Base-by-base conservation (phyloP, 1,140 invertebrate genomes). In the Neotoxoptera formosana region DNA sequence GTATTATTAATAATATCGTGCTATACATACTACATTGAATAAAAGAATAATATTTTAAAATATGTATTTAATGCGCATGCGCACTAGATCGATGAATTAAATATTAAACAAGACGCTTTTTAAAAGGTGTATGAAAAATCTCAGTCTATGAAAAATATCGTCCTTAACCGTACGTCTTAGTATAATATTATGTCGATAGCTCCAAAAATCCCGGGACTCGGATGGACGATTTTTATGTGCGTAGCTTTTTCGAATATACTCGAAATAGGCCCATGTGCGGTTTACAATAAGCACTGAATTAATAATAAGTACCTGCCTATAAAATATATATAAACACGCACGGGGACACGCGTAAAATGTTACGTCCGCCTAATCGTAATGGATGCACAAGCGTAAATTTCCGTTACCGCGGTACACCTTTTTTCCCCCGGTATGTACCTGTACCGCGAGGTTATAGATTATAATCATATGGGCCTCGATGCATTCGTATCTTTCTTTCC, bases 351-450 rank as follows among this genome's bases (percentile, higher is more conserved):
- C 21, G 11, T 41, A 45, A 84, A 41, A 84, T 84, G 83, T 34
- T n/a, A 76, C 60, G 60, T 84, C 41, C 83, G 23, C 41, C 23
- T 84, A 84, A 84, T 84, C 45, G 83, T 84, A 84, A 84, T 84
- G 36, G 83, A 84, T 84, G 83, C 34, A 45, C 34, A 17, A 7
- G 36, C 83, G 83, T 84, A 84, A 84, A 84, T 84, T 84, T 41
- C 21, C 41, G 45, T 84, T 84, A 84, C 83, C 36, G 23, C 36
- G 23, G 36, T 84, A 41, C 30, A 84, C 23, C 83, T 41, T 84
- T 84, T 84, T 84, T 84, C 45, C n/a, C n/a, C n/a, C 23, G 21
- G 41, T 41, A 11, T 7, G 30, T 67, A 76, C 60, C 14, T n/a
- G n/a, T 53, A 23, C 21, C 51, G 21, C 7, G 41, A 2, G 4